A percentile compares a stretch with the other conserved stretches of the same genome.
phyloP scores from a whole-genome alignment of 2,113 vertebrate species.

The Alexandromys fortis region DNA sequence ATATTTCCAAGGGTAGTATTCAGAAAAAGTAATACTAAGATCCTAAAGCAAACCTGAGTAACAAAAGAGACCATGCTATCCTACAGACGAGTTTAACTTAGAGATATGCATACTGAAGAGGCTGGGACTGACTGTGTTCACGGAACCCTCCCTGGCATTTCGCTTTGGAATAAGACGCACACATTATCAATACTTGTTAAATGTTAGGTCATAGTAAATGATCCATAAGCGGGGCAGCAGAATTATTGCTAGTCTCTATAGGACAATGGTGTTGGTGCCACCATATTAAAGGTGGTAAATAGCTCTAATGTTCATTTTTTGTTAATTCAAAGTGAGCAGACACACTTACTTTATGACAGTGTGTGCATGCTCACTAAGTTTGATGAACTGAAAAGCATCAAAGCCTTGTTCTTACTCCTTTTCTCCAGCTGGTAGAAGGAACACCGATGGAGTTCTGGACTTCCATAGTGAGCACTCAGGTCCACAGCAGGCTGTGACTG shows the following conservation, averaged over 20 bases:
- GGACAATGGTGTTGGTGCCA: background rate
- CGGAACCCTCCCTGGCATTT: background rate
- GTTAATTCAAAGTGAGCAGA: background rate
- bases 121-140: background rate
- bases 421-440: background rate
- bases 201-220: constrained; percentile 5
- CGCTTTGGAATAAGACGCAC: background rate
- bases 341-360: background rate
- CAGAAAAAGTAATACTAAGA: background rate
- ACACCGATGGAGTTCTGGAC: background rate
- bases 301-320: constrained; percentile 38
- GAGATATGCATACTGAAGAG: background rate
- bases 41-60: background rate
- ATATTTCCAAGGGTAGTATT: background rate
- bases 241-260: constrained; percentile 38
- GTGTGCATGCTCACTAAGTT: background rate
- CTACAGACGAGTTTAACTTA: background rate
- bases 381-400: background rate
- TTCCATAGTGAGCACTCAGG: background rate
- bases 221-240: background rate
- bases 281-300: background rate
- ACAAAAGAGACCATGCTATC: background rate
- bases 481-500: background rate
- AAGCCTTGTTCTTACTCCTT: background rate
- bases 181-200: background rate